Base-by-base conservation (phyloP, 1,140 invertebrate species). In the Hormaphis cornu region DNA sequence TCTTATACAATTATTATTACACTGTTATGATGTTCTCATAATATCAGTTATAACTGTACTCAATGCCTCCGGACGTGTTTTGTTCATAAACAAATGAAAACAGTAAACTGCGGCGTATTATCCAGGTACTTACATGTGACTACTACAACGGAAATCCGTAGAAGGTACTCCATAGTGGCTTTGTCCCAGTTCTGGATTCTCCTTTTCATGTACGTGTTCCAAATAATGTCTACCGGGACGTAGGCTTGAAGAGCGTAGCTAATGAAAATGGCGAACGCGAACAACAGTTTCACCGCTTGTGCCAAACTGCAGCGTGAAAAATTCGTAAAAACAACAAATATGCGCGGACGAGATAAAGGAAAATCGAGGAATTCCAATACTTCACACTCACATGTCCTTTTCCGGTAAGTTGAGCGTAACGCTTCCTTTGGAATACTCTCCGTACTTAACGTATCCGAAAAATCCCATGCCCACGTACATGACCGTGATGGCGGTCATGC, bases 231-330 rank as follows among this genome's bases (percentile, higher is more conserved):
- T 12, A 95, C 86, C 0, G 95, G 92, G 2, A 97, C 93, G 78
- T 94, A 98, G 50, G 92, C 88, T 79, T 97, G 94, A n/a, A 97
- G 80, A 2, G 88, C 89, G 80, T 95, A 96, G 0, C 90, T 89
- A 58, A 95, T 87, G 77, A 91, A 94, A 35, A 95, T 93, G 1
- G 91, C 90, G 2, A 94, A 73, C 0, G 90, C 88, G 77, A 95
- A 95, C 76, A 92, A 86, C 1, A 91, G 78, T 74, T 88, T 87
- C n/a, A 93, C 88, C 30, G 82, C 79, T 74, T 90, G 83, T 16
- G 91, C 87, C 72, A 92, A 79, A 52, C 91, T 93, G 80, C 72
- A 61, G 74, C 71, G 72, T 72, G 71, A 73, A 63, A 61, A 40
- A 52, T 3, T 35, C 12, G 18, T n/a, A 59, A 24, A 16, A 18